These are phyloP conservation scores for Leptinotarsa peninsularis DNA, from an alignment of 2,888 invertebrate genomes.

Conservation along the genomic window DNA sequence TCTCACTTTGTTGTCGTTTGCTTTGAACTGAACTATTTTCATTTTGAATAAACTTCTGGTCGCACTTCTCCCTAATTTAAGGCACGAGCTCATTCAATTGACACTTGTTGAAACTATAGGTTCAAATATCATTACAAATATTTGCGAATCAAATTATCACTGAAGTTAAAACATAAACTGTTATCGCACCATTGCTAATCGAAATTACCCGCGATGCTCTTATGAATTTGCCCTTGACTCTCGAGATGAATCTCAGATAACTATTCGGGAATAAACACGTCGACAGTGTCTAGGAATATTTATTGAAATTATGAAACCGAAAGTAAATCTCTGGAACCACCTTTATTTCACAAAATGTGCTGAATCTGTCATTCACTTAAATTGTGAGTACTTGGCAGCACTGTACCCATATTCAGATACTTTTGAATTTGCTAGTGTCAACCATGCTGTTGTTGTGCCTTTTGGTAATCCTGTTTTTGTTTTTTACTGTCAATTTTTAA, in stretches of 20 bases:
- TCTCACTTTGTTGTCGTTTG: constrained; percentile 47
- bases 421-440: no score
- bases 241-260: constrained; percentile 10
- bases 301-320: neutral
- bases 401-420: no score
- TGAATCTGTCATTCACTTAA: no score
- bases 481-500: no score
- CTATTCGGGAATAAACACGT: neutral
- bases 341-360: no score
- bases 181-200: constrained; percentile 16
- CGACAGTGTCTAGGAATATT: neutral
- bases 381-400: no score
- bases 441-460: no score
- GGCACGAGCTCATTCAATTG: constrained; percentile 23
- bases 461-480: no score
- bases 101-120: neutral
- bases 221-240: constrained; percentile 11
- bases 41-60: constrained; percentile 40
- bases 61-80: constrained; percentile 25
- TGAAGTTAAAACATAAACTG: constrained; percentile 8
- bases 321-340: no score
- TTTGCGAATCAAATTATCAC: neutral
- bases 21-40: constrained; percentile 54
- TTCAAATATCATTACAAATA: neutral
- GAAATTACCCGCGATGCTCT: neutral